Evolutionary conservation across 2,113 vertebrate species (phyloP).

Genomic region (Ifrita kowaldi): DNA sequence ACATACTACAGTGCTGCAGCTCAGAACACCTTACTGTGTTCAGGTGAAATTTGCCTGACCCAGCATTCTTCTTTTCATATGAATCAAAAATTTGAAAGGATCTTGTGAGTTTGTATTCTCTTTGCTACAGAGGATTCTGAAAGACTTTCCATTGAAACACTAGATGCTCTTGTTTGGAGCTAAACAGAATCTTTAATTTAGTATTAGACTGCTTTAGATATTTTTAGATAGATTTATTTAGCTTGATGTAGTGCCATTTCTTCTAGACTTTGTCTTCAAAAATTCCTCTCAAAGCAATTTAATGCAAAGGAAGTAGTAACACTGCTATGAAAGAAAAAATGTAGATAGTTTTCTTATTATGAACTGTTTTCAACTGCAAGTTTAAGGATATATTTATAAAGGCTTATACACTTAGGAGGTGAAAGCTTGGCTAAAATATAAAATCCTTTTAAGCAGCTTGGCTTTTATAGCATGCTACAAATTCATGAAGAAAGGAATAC

Average conservation of each 20-base stretch:
- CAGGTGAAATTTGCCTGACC: background rate
- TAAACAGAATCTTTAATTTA: background rate
- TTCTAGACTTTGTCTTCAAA: background rate
- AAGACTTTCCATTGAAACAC: background rate
- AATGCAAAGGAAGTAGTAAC: background rate
- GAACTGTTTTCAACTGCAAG: background rate
- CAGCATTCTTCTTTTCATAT: background rate
- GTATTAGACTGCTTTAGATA: background rate
- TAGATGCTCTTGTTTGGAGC: background rate
- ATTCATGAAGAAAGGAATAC: slow-evolving; percentile 41
- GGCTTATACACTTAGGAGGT: background rate
- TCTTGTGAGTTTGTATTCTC: background rate
- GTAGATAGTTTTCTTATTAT: background rate
- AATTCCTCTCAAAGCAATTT: background rate
- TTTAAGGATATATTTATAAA: slow-evolving; percentile 3
- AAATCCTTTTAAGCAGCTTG: slow-evolving; percentile 46
- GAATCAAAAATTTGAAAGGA: background rate
- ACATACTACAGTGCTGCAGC: accelerated
- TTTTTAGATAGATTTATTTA: background rate
- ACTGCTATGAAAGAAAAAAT: background rate
- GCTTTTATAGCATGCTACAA: slow-evolving; percentile 29
- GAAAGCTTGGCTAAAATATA: slow-evolving; percentile 24
- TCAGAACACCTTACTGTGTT: background rate
- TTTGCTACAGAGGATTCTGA: background rate
- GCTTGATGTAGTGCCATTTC: background rate